Percentiles rank a stretch among this genome's conserved stretches.
These are phyloP conservation scores for Triplophysa rosa DNA, from an alignment of 2,113 vertebrate genomes.

Conservation along the genomic window DNA sequence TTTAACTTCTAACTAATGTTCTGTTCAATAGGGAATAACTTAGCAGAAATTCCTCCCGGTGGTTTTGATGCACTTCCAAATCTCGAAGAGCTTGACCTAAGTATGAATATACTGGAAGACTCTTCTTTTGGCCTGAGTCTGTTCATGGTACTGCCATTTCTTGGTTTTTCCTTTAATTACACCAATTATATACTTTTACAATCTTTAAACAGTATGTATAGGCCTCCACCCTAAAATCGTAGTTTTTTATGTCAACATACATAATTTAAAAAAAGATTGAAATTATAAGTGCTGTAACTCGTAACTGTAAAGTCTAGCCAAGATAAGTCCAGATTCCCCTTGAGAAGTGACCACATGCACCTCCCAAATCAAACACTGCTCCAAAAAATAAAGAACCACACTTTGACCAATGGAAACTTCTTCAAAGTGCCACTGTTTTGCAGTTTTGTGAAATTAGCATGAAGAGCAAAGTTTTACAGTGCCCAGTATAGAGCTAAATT, in stretches of 20 bases:
- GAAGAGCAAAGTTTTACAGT: conserved; percentile 58
- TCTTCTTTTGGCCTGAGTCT: conserved; percentile 63
- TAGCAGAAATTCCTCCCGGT: conserved; percentile 62
- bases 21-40: conserved; percentile 73
- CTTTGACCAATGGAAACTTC: conserved; percentile 55
- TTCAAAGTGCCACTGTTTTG: conserved; percentile 35
- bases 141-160: conserved; percentile 66
- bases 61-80: conserved; percentile 71
- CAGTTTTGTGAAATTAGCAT: conserved; percentile 53
- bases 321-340: conserved; percentile 21
- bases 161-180: conserved; percentile 20
- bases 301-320: conserved; percentile 56
- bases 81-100: conserved; percentile 78
- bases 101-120: conserved; percentile 75
- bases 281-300: conserved; percentile 35
- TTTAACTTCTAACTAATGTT: conserved; percentile 1
- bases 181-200: not conserved
- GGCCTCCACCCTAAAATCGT: not conserved
- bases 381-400: conserved; percentile 52
- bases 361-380: conserved; percentile 52
- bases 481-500: conserved; percentile 53
- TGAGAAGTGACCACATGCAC: conserved; percentile 53
- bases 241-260: not conserved
- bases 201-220: not conserved
- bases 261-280: conserved; percentile 24